Evolutionary conservation across 2,113 vertebrate species (phyloP).

Genomic region (Capreolus pygargus): DNA sequence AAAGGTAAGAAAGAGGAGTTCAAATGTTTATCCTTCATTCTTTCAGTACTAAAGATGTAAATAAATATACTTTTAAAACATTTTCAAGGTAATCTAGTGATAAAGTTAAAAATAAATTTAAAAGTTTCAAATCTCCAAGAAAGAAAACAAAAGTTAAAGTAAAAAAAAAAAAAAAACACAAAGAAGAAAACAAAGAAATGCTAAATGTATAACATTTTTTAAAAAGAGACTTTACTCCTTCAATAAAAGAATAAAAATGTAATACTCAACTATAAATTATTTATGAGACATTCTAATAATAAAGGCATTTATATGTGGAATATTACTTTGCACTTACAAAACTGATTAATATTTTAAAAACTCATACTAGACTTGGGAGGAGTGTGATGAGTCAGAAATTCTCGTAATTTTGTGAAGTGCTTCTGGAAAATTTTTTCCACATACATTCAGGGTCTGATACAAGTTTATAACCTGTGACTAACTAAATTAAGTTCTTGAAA

Average conservation of each 20-base stretch:
- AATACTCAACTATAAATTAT: background rate
- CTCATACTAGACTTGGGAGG: background rate
- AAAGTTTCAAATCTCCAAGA: background rate
- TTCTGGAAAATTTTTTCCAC: background rate
- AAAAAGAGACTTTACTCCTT: background rate
- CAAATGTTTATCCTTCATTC: background rate
- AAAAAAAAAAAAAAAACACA: background rate
- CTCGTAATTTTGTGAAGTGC: background rate
- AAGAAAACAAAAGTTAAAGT: background rate
- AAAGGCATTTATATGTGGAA: background rate
- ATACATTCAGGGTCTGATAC: background rate
- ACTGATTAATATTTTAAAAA: constrained; percentile 2
- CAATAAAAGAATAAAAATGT: background rate
- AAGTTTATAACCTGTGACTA: background rate
- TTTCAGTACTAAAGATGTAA: background rate
- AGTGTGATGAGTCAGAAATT: background rate
- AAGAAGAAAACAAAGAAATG: background rate
- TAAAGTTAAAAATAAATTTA: background rate
- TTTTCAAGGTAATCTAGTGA: background rate
- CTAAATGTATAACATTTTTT: background rate
- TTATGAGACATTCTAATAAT: background rate
- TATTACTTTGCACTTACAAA: background rate
- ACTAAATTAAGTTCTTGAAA: background rate
- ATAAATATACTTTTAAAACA: background rate
- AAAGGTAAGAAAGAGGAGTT: background rate